Conservation (phyloP, 1,140 invertebrate genomes). For the Aporrectodea caliginosa region DNA sequence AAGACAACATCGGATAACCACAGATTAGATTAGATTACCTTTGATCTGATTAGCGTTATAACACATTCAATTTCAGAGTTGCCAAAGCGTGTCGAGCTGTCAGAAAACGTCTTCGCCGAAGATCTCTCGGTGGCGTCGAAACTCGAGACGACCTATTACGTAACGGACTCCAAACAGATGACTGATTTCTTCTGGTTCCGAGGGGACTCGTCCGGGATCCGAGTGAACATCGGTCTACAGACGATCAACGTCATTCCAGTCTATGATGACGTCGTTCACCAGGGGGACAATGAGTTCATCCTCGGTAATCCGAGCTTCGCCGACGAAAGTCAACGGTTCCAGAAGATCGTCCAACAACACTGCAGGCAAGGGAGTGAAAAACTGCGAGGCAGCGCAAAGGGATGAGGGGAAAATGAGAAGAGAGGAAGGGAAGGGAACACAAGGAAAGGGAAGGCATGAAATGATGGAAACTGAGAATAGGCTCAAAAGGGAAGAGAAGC, state of each 20-base stretch:
- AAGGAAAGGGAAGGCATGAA: too few relatives aligned
- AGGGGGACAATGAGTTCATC: slow-evolving; percentile 34
- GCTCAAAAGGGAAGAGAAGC: too few relatives aligned
- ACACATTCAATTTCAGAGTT: too few relatives aligned
- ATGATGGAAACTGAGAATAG: too few relatives aligned
- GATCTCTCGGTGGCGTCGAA: not conserved
- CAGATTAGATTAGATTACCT: too few relatives aligned
- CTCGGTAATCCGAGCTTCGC: slow-evolving; percentile 27
- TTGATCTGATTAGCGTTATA: too few relatives aligned
- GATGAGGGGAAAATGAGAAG: too few relatives aligned
- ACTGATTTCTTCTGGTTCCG: slow-evolving; percentile 43
- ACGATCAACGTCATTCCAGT: slow-evolving; percentile 41
- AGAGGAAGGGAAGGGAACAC: too few relatives aligned
- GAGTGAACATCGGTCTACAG: slow-evolving; percentile 42
- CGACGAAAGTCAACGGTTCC: not conserved
- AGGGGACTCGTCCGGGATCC: slow-evolving; percentile 35
- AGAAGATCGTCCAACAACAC: not conserved
- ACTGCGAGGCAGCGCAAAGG: too few relatives aligned
- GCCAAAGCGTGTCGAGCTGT: not conserved
- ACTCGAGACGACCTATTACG: slow-evolving; percentile 19
- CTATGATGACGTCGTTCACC: slow-evolving; percentile 43
- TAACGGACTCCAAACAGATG: slow-evolving; percentile 41
- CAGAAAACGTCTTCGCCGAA: slow-evolving; percentile 8
- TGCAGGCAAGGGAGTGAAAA: too few relatives aligned
- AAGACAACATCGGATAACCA: too few relatives aligned